Conservation (phyloP, 2,888 invertebrate genomes). For the Mechanitis mazaeus region DNA sequence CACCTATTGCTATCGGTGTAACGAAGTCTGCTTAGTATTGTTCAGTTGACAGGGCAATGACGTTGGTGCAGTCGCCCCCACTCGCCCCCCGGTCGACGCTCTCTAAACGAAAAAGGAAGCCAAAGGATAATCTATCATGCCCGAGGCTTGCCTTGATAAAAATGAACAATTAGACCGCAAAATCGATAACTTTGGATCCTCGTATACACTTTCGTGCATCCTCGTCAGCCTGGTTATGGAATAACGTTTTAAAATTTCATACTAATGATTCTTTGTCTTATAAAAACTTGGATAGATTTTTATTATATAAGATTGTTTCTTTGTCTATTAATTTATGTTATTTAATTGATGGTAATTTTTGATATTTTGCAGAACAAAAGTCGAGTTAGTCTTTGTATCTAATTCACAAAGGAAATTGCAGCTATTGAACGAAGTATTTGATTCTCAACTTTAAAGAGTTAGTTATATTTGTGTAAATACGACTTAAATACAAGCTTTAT, state of each 20-base stretch:
- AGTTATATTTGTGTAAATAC: conserved; percentile 4
- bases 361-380: no score
- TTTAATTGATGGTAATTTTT: no score
- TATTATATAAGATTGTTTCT: no score
- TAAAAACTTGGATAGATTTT: no score
- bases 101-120: conserved; percentile 74
- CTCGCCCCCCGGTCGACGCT: conserved; percentile 70
- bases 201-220: conserved; percentile 4
- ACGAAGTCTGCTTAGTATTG: conserved; percentile 73
- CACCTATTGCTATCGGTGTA: conserved; percentile 62
- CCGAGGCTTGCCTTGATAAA: conserved; percentile 71
- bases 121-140: conserved; percentile 75
- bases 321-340: no score
- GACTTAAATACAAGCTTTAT: conserved; percentile 5
- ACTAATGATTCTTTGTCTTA: background rate
- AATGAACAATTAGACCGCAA: conserved; percentile 71
- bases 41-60: conserved; percentile 76
- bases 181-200: conserved; percentile 58
- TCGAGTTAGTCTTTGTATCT: background rate
- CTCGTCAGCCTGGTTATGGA: background rate
- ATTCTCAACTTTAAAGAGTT: conserved; percentile 1
- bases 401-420: conserved; percentile 1
- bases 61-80: conserved; percentile 53
- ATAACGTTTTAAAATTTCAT: background rate
- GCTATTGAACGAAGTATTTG: background rate